Base-by-base conservation (phyloP, 2,888 invertebrate species). In the Allacma fusca region DNA sequence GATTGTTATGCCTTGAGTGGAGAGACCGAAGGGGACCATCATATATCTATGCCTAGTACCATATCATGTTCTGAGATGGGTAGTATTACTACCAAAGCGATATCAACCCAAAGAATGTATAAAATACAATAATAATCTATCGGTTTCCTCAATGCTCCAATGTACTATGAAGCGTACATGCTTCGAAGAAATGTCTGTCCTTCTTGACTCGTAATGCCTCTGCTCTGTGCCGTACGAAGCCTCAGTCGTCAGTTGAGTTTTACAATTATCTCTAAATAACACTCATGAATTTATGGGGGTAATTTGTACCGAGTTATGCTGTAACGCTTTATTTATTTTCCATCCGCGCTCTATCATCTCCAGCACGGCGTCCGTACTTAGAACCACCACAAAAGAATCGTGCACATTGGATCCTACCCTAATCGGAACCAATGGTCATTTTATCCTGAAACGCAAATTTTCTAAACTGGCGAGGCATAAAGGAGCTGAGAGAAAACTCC, bases 291-390 rank as follows among this genome's bases (percentile, higher is more conserved):
- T 68, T 68, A 68, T 68, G 68, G 21, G 40, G 40, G 68, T 68
- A 68, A 68, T 68, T 68, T 68, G 68, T 40, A 40, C 68, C 19
- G 28, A 40, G 40, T 68, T 68, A 68, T 68, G 68, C 40, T 68
- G 68, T 68, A 68, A 68, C 40, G 34, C 40, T 68, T 68, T 68
- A 68, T 68, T 68, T 68, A 68, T 68, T 68, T 68, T 68, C 23
- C 68, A 40, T 68, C 24, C 62, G 24, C 62, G 23, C 23, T 62
- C 62, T 26, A 62, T 24, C 9, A 13, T 62, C 24, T 62, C 62
- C 50, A 50, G 50, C 50, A n/a, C 16, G n/a, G 50, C 9, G 34
- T 50, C 50, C 40, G 40, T n/a, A n/a, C n/a, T n/a, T n/a, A n/a
- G n/a, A n/a, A n/a, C n/a, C n/a, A n/a, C n/a, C n/a, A n/a, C n/a